Evolutionary conservation across 2,797 vertebrate genomes (phyloP), one percentile per base, ranked within the genome.

Genomic region (Acropternis orthonyx): DNA sequence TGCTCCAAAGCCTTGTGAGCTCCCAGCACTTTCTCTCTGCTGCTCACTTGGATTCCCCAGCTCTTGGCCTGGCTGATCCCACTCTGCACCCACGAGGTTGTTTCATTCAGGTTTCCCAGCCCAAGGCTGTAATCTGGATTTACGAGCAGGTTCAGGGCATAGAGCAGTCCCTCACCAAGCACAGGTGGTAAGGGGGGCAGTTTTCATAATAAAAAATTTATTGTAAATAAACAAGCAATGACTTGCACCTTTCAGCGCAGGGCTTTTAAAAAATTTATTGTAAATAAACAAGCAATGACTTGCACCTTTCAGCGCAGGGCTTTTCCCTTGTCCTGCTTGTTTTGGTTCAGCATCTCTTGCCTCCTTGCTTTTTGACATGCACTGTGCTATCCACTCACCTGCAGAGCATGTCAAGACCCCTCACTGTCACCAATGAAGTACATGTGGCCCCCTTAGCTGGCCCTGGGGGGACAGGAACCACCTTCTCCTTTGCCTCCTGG

Each of bases 61-160:
- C 19, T 51, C 58, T 51, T 36, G 34, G 24, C 34, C 54, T 5
- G 15, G 46, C 59, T 72, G 28, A 12, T 22, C 36, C 52, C 46
- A 44, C 41, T 8, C 0, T 0, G 10, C 48, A 54, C 11, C 1
- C 6, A 69, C 23, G 5, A 63, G 32, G 9, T 58, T 39, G 13
- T 52, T 80, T 21, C 39, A 10, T 27, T 58, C 32, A 24, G 26
- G 20, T 55, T 72, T 86, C 49, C 51, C 49, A 76, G 44, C 32
- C 13, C 2, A 3, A 51, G 51, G 81, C 68, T n/a, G 55, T 26
- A 32, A 49, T 7, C 26, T 41, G 41, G 37, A 56, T 26, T 26
- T 22, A 44, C 36, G 26, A 52, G 49, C 34, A 65, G 37, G 27
- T 14, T 52, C 59, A 73, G 30, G 36, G 43, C 28, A 26, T 0